Conservation (phyloP, 2,888 invertebrate species). For the Rhingia campestris region DNA sequence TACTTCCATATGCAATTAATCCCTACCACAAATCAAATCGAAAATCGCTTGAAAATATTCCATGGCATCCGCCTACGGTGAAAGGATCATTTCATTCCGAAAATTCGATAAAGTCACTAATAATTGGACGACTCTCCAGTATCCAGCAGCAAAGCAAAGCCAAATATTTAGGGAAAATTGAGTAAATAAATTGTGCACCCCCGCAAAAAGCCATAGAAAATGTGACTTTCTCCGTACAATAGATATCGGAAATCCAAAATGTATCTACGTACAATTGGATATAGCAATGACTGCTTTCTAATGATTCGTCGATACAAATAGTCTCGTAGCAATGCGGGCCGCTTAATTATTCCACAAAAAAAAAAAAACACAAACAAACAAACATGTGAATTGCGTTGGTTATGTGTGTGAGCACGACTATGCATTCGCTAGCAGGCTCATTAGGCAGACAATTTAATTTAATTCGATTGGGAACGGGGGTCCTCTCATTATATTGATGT, state of each 20-base stretch:
- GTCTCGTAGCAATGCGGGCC: constrained; percentile 36
- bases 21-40: constrained; percentile 50
- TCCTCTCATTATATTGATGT: constrained; percentile 61
- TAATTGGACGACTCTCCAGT: neutral
- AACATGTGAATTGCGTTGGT: constrained; percentile 30
- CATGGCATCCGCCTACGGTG: neutral
- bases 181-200: constrained; percentile 48
- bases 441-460: constrained; percentile 68
- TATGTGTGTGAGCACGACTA: constrained; percentile 37
- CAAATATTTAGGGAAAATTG: constrained; percentile 33
- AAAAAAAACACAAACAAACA: constrained; percentile 35
- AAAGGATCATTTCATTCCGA: constrained; percentile 47
- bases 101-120: constrained; percentile 42
- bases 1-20: constrained; percentile 51
- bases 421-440: constrained; percentile 59
- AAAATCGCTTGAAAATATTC: constrained; percentile 32
- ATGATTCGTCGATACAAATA: constrained; percentile 47
- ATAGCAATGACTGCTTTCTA: constrained; percentile 49
- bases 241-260: constrained; percentile 49
- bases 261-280: constrained; percentile 28
- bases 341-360: constrained; percentile 52
- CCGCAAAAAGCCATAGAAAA: constrained; percentile 5
- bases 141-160: constrained; percentile 16
- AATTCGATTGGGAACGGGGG: constrained; percentile 57
- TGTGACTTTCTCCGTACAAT: neutral